Base-by-base conservation (phyloP, 2,888 invertebrate species). In the Hecatera dysodea region DNA sequence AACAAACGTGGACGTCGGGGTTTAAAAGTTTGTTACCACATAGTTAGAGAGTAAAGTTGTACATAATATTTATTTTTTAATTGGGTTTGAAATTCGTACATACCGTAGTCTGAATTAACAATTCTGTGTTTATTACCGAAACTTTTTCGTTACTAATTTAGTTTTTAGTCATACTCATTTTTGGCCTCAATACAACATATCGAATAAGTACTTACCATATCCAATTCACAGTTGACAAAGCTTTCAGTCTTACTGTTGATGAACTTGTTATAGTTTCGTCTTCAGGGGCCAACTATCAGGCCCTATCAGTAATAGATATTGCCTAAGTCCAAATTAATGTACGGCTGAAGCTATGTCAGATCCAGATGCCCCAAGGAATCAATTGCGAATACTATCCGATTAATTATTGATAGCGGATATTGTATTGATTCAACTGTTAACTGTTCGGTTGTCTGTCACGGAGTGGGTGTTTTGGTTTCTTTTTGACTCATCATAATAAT, bases 341-440 rank as follows among this genome's bases (percentile, higher is more conserved):
- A 57, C 53, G 65, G 7, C 44, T 75, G 53, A 63, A 46, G 44
- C 53, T 62, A 48, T 63, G 71, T 61, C 66, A 70, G 52, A 33
- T 29, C 36, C 67, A 81, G 67, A 81, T 71, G 66, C 70, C 62
- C 70, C 15, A 42, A 66, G 78, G 80, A 74, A 61, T 69, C 64
- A 67, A 77, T 77, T 81, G 48, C 60, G 62, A 39, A 62, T 81
- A 70, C n/a, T 61, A 76, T 60, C 59, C 66, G n/a, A 42, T 76
- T 75, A 66, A 42, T 76, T 75, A 66, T 75, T 66, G 50, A 60
- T 55, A 60, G 50, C 17, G 50, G 27, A 63, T 75, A 55, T 68
- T 29, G 53, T 53, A 80, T 75, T 66, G 53, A 62, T 66, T 69
- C 27, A 8, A 24, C 17, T 50, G 60, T 44, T 44, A 53, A 69